Evolutionary conservation across 92 coral and sea anemone species (phyloP).

Genomic region (Parazoanthus atlanticus): DNA sequence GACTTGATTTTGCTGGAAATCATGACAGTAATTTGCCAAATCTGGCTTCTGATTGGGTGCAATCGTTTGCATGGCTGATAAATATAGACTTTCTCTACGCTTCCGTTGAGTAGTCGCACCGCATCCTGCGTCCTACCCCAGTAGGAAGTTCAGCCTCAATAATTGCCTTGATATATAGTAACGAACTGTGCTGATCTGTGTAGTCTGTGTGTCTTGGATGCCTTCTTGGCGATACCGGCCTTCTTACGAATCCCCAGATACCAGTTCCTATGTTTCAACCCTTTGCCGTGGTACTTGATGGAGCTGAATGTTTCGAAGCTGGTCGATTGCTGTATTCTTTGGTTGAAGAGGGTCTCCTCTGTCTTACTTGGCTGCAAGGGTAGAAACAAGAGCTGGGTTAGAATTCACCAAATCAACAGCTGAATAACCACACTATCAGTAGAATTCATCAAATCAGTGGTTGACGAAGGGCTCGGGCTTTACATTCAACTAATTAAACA

Average conservation of each 20-base stretch:
- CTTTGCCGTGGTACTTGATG: slow-evolving; percentile 50
- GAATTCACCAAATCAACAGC: not conserved
- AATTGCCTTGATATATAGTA: slow-evolving; percentile 33
- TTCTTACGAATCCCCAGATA: slow-evolving; percentile 71
- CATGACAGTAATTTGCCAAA: too few species aligned
- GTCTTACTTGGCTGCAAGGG: slow-evolving; percentile 17
- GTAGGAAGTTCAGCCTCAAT: not conserved
- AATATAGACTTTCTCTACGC: too few species aligned
- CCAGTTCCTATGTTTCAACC: slow-evolving; percentile 41
- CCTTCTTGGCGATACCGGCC: slow-evolving; percentile 73
- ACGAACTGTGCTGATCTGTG: slow-evolving; percentile 82
- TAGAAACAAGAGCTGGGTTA: not conserved
- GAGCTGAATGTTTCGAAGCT: slow-evolving; percentile 77
- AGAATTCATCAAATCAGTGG: too few species aligned
- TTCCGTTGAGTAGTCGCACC: not conserved
- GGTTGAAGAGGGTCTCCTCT: slow-evolving; percentile 46
- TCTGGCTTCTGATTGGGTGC: too few species aligned
- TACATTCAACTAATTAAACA: too few species aligned
- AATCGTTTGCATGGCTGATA: too few species aligned
- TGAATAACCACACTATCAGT: too few species aligned
- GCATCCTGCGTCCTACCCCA: not conserved
- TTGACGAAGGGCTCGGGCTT: too few species aligned
- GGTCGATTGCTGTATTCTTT: slow-evolving; percentile 41
- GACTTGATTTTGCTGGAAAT: too few species aligned
- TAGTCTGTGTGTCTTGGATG: slow-evolving; percentile 55